Percentiles rank a stretch among this genome's conserved stretches.
Conservation (phyloP, 2,113 vertebrate species). For the Anser cygnoides region DNA sequence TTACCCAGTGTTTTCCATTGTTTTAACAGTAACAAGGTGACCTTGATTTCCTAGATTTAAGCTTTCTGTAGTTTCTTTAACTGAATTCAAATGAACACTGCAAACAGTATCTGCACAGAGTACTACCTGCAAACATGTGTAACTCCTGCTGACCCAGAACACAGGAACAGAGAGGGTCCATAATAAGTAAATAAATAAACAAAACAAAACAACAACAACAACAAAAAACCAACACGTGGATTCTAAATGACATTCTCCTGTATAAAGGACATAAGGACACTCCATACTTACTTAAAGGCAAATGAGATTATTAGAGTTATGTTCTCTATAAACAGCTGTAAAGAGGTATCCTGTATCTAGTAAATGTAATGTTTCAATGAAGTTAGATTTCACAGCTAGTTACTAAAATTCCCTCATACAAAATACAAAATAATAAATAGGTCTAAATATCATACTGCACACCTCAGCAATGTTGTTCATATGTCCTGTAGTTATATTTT, state of each 20-base stretch:
- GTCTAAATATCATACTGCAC: background rate
- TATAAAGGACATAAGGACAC: background rate
- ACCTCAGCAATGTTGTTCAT: background rate
- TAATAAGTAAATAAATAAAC: background rate
- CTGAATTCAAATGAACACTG: slow-evolving; percentile 13
- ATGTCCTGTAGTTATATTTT: background rate
- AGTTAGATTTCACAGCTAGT: slow-evolving; percentile 23
- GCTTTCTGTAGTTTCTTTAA: background rate
- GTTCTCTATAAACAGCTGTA: slow-evolving; percentile 2
- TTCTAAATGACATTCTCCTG: background rate
- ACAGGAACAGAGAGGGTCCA: background rate
- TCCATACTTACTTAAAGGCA: background rate
- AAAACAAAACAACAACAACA: too few species aligned
- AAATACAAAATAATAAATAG: slow-evolving; percentile 53
- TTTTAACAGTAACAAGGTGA: slow-evolving; percentile 1
- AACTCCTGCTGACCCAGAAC: background rate
- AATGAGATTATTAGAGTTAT: slow-evolving; percentile 6
- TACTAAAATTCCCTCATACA: slow-evolving; percentile 39
- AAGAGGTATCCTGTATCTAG: background rate
- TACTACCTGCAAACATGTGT: background rate
- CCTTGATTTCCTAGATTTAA: slow-evolving; percentile 2
- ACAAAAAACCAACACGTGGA: background rate
- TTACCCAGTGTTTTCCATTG: background rate
- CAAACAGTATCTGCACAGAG: background rate
- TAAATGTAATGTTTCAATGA: slow-evolving; percentile 10